These are phyloP conservation scores for Noctua pronuba DNA, from an alignment of 2,888 invertebrate species.

Conservation along the genomic window DNA sequence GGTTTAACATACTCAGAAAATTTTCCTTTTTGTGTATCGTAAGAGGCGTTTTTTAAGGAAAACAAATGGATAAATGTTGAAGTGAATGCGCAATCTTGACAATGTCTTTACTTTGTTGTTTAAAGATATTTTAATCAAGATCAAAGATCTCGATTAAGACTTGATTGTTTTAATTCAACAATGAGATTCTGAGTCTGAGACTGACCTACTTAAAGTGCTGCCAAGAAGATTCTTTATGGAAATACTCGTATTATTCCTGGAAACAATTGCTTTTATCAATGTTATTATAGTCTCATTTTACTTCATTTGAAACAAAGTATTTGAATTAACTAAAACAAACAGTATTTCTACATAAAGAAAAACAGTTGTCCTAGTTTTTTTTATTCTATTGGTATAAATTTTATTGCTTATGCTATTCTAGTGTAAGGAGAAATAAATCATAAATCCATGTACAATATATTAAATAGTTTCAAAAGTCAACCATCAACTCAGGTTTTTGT, in stretches of 20 bases:
- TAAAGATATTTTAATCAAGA: conserved; percentile 6
- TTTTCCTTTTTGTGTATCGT: neutral
- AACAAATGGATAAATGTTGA: conserved; percentile 1
- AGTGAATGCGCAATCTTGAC: neutral
- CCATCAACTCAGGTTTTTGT: neutral
- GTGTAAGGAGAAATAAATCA: neutral
- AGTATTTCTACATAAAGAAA: neutral
- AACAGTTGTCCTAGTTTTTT: neutral
- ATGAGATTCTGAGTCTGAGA: neutral
- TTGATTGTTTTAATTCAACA: conserved; percentile 23
- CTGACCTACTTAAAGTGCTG: neutral
- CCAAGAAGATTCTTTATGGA: neutral
- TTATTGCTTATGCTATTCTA: neutral
- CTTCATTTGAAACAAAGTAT: neutral
- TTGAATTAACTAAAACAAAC: neutral
- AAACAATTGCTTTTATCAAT: neutral
- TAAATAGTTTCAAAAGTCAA: neutral
- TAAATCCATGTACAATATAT: neutral
- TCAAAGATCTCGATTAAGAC: conserved; percentile 18
- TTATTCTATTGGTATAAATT: neutral
- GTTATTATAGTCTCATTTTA: neutral
- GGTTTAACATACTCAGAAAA: neutral
- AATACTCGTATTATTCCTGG: neutral
- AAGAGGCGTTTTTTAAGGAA: conserved; percentile 13
- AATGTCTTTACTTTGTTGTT: neutral